phyloP scores from a whole-genome alignment of 2,888 invertebrate species.

The Artemia sp. region DNA sequence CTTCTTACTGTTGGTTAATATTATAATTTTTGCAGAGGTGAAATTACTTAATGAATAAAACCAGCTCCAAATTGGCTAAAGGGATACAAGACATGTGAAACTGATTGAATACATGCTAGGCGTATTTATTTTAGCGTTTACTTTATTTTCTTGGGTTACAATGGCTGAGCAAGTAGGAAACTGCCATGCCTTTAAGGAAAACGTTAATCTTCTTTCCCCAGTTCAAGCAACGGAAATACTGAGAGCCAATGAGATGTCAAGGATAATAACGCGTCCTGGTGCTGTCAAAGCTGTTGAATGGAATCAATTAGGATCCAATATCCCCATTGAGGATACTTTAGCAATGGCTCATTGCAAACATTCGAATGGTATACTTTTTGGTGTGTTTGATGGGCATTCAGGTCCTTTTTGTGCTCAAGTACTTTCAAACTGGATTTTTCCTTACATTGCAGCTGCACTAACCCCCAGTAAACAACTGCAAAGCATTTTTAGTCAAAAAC shows the following conservation, averaged over 20 bases:
- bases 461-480: slow-evolving; percentile 31
- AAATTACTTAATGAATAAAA: too few species aligned
- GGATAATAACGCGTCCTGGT: slow-evolving; percentile 44
- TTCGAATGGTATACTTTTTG: slow-evolving; percentile 66
- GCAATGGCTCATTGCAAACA: slow-evolving; percentile 63
- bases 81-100: too few species aligned
- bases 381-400: slow-evolving; percentile 92
- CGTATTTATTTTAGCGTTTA: too few species aligned
- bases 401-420: slow-evolving; percentile 85
- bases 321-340: slow-evolving; percentile 86
- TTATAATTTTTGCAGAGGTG: too few species aligned
- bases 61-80: too few species aligned
- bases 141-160: too few species aligned
- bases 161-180: too few species aligned
- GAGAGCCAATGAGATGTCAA: slow-evolving; percentile 59
- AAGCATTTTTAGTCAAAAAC: slow-evolving; percentile 16
- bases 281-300: slow-evolving; percentile 71
- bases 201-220: too few species aligned
- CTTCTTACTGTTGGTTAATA: too few species aligned
- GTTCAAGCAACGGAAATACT: slow-evolving; percentile 54
- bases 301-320: slow-evolving; percentile 82
- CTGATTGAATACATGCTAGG: too few species aligned
- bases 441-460: slow-evolving; percentile 69
- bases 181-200: too few species aligned
- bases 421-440: slow-evolving; percentile 63